These are phyloP conservation scores for Pipistrellus pipistrellus DNA, from an alignment of 2,797 vertebrate genomes.

Conservation along the genomic window DNA sequence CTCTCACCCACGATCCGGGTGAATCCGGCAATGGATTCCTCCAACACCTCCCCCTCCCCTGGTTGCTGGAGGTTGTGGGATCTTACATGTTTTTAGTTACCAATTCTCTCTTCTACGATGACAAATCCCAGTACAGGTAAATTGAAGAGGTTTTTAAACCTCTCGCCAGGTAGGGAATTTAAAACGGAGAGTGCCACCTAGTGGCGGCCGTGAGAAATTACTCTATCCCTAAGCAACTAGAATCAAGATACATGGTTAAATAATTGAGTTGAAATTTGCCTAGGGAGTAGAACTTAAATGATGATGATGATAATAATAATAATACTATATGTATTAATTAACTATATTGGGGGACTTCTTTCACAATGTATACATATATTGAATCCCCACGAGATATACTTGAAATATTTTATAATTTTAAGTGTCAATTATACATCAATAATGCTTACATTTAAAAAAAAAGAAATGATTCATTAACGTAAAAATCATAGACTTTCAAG, in stretches of 20 bases:
- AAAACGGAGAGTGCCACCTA: neutral
- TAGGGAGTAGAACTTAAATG: neutral
- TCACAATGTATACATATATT: neutral
- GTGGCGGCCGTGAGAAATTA: neutral
- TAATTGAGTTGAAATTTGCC: neutral
- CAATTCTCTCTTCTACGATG: neutral
- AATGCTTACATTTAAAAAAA: neutral
- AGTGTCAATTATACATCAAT: neutral
- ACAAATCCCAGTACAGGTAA: rapidly evolving
- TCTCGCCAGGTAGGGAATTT: neutral
- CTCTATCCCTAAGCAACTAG: rapidly evolving
- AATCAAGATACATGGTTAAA: neutral
- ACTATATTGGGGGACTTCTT: neutral
- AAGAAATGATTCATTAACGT: neutral
- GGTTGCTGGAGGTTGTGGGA: neutral
- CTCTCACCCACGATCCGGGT: neutral
- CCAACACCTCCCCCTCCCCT: neutral
- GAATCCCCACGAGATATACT: neutral
- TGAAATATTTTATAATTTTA: neutral
- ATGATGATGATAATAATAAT: no score
- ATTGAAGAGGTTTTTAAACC: neutral
- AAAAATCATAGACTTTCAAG: neutral
- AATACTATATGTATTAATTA: neutral
- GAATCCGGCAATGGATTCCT: neutral
- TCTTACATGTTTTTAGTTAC: neutral